Evolutionary conservation across 2,113 vertebrate species (phyloP), one percentile per base, ranked within the genome.

Genomic region (Sarotherodon lohbergeri): DNA sequence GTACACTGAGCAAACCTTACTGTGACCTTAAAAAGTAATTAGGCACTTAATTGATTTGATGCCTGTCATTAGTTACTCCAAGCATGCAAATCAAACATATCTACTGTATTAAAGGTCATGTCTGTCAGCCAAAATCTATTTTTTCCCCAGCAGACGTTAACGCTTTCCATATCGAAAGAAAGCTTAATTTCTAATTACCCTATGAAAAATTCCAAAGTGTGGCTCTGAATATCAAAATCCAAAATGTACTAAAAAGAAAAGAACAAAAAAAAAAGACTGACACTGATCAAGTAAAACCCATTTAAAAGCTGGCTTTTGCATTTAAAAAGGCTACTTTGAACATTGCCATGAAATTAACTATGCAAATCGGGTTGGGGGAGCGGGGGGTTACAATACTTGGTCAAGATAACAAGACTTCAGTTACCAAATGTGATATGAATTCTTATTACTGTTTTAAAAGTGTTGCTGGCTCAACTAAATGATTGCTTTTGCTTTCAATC

Each of bases 21-120:
- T 9, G 11, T 85, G 90, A 93, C 89, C 89, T 89, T 88, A 83
- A 80, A 84, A 88, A 81, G 79, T 83, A 87, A 93, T 90, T 89
- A 54, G 39, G 29, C 4, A 19, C 50, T 87, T 73, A 79, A 92
- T 87, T 19, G 17, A 89, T 86, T 90, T 88, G 41, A 83, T 24
- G 78, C 76, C 80, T 54, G 32, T 82, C 56, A 63, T 39, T 43
- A 82, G 48, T 27, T 78, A 85, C n/a, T 82, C 24, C 0, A 16
- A 86, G 87, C 57, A 59, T 81, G 87, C 89, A 83, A 92, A 89
- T 92, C 86, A 81, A 90, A 93, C 66, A 86, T 56, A 90, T 81
- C 85, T 80, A 56, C 43, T 46, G 19, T 79, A 50, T 90, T 78
- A 88, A 93, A 93, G 91, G 88, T 90, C 91, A 88, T 4, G 17